Evolutionary conservation across 2,888 invertebrate species (phyloP).

Genomic region (Drosophila pseudotakahashii): DNA sequence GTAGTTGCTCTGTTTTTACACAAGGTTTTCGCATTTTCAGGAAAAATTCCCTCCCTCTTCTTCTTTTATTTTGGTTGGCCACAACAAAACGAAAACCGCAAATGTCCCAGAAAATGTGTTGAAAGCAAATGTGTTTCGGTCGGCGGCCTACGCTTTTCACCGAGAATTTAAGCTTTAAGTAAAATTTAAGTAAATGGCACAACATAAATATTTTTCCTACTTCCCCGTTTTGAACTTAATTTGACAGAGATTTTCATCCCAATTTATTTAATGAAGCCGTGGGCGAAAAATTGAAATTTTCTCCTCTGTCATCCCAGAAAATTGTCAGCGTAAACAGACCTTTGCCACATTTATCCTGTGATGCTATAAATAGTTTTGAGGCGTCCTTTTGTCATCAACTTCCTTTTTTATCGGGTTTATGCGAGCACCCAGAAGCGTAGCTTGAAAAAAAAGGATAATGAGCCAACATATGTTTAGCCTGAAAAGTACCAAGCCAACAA

Average conservation of each 20-base stretch:
- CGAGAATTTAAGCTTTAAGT: conserved; percentile 31
- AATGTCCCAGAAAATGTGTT: conserved; percentile 29
- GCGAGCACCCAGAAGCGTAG: conserved; percentile 4
- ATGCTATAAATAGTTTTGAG: conserved; percentile 32
- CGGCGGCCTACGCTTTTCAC: conserved; percentile 15
- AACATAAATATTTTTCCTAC: conserved; percentile 12
- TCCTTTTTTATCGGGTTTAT: conserved; percentile 6
- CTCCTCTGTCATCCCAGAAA: not conserved
- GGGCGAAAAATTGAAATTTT: conserved; percentile 17
- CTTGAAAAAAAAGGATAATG: conserved; percentile 53
- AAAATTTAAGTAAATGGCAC: conserved; percentile 45
- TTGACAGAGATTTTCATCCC: conserved; percentile 40
- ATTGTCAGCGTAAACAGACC: conserved; percentile 28
- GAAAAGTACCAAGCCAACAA: conserved; percentile 11
- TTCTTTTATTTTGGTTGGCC: conserved; percentile 29
- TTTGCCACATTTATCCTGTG: conserved; percentile 19
- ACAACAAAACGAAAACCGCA: conserved; percentile 16
- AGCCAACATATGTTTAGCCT: conserved; percentile 51
- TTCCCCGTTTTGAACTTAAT: conserved; percentile 17
- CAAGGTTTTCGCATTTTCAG: conserved; percentile 17
- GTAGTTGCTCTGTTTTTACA: conserved; percentile 1
- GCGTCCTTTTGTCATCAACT: conserved; percentile 5
- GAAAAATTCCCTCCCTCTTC: not conserved
- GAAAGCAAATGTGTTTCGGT: conserved; percentile 17
- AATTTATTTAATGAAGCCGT: conserved; percentile 38